Evolutionary conservation across 2,888 invertebrate species (phyloP).

Genomic region (Mimachlamys varia): DNA sequence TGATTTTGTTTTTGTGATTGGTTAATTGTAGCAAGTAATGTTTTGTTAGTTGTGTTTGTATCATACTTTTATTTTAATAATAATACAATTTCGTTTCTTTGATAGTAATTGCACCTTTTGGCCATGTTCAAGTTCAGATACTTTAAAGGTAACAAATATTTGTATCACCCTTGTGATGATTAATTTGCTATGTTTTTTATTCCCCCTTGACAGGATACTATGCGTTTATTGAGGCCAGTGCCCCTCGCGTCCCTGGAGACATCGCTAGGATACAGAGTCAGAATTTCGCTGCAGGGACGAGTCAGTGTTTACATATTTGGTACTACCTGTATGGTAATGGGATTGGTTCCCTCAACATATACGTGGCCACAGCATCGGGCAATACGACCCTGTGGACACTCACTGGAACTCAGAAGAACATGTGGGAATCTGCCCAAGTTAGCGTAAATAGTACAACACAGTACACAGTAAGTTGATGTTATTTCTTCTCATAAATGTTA

Average conservation of each 20-base stretch:
- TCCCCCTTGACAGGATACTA: background rate
- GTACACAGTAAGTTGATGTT: conserved; percentile 54
- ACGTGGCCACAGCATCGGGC: conserved; percentile 56
- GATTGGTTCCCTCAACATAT: conserved; percentile 72
- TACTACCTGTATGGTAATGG: conserved; percentile 75
- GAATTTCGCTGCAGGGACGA: conserved; percentile 54
- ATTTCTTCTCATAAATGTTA: no score
- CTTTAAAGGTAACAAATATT: no score
- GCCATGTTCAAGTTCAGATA: no score
- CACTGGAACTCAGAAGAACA: conserved; percentile 62
- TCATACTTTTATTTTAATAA: no score
- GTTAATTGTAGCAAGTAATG: no score
- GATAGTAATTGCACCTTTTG: no score
- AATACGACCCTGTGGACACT: conserved; percentile 71
- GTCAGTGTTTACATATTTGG: conserved; percentile 73
- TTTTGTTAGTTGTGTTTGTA: no score
- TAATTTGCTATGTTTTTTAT: no score
- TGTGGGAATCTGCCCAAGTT: conserved; percentile 70
- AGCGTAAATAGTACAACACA: conserved; percentile 55
- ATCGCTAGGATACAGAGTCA: conserved; percentile 66
- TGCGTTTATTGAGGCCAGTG: conserved; percentile 64
- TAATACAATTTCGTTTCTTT: no score
- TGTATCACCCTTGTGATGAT: no score
- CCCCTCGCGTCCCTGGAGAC: conserved; percentile 62
- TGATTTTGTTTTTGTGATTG: no score